Evolutionary conservation across 2,888 invertebrate species (phyloP), one percentile per base, ranked within the genome.

Genomic region (Drosophila eohydei): DNA sequence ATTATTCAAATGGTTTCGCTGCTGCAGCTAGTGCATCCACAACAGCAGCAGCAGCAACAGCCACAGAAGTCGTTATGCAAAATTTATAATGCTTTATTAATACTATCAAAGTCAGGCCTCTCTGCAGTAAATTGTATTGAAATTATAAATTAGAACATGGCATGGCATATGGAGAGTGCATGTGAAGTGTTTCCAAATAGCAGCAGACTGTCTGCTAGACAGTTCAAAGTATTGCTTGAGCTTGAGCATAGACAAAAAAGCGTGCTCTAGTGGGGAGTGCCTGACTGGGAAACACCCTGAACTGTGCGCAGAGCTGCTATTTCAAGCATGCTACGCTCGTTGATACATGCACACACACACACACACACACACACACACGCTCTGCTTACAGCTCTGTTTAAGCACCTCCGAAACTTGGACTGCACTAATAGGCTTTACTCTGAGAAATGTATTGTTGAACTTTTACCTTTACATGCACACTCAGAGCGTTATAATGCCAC

Each of bases 1-100:
- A 89, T 88, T 88, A 88, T 85, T 82, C 70, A 86, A 74, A 74
- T 86, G 67, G 74, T 70, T 84, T 55, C 16, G 41, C 51, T 71
- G 48, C 30, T 12, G 40, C 50, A 66, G n/a, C 21, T n/a, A 68
- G 3, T 16, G 36, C 52, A 56, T 46, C 46, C 43, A 2, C 8
- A n/a, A 8, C 41, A 36, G 46, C 46, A 44, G 46, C 46, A 44
- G 2, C 43, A 26, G 44, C 11, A n/a, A 4, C 52, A 32, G 30
- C 30, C 32, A 16, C 50, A 11, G 50, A 3, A 50, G 32, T 40
- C 57, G 59, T 66, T 70, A 65, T 55, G 46, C 62, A 43, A 40
- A 48, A 50, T 52, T 52, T 61, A 66, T 58, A 52, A 56, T 51
- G 71, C 34, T 55, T 43, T 61, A 65, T 68, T 72, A 81, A 60